A percentile compares a stretch with the other conserved stretches of the same genome.
Evolutionary conservation across 2,113 vertebrate genomes (phyloP).

Genomic region (Pteropus alecto): DNA sequence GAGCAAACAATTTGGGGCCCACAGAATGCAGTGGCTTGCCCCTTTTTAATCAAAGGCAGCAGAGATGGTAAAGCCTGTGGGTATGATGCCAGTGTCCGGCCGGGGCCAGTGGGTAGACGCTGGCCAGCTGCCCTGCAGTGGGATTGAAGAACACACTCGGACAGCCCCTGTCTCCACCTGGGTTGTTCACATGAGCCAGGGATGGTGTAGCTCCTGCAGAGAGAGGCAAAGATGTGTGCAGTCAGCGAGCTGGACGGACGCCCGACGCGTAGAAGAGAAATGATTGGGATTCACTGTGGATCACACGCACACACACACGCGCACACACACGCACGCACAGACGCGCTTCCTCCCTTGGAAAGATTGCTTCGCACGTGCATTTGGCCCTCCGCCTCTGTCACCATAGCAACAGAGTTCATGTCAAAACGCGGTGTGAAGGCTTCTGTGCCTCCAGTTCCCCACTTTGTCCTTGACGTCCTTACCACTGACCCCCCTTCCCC

Average conservation of each 20-base stretch:
- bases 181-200: not conserved
- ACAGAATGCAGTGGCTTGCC: not conserved
- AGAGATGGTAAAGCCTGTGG: not conserved
- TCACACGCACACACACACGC: not conserved
- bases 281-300: not conserved
- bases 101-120: not conserved
- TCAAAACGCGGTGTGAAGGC: not conserved
- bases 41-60: not conserved
- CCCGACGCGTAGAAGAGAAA: not conserved
- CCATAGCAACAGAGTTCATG: not conserved
- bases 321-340: not conserved
- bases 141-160: not conserved
- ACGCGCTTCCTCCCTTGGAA: too few species aligned
- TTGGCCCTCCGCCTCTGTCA: not conserved
- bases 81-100: not conserved
- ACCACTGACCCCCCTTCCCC: too few species aligned
- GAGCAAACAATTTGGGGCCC: not conserved
- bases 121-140: not conserved
- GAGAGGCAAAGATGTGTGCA: not conserved
- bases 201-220: not conserved
- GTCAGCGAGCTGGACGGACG: not conserved
- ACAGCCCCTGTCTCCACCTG: not conserved
- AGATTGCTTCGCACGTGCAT: not conserved
- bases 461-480: not conserved
- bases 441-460: fast-evolving